Evolutionary conservation across 2,888 invertebrate species (phyloP).

Genomic region (Hipparchia semele): DNA sequence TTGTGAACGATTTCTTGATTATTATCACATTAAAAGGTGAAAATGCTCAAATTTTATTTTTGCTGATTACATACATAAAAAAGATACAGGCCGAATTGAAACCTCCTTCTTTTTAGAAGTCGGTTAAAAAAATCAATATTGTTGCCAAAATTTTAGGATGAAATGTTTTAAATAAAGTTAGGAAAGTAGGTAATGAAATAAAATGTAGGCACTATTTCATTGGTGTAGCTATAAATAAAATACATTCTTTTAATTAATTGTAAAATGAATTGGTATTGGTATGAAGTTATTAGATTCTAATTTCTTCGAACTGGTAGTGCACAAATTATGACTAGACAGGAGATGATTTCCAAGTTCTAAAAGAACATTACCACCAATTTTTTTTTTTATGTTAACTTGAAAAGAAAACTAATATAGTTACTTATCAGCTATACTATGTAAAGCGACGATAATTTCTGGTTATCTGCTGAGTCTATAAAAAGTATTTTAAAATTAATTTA

Average conservation of each 20-base stretch:
- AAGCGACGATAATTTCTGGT: no score
- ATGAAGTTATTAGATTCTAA: no score
- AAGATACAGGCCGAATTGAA: not conserved
- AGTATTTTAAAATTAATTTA: no score
- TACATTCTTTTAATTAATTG: not conserved
- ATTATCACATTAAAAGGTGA: slow-evolving; percentile 14
- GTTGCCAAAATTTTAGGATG: slow-evolving; percentile 14
- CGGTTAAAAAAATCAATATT: slow-evolving; percentile 3
- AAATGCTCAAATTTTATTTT: slow-evolving; percentile 18
- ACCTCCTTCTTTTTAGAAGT: no score
- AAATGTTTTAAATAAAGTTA: not conserved
- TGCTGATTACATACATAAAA: slow-evolving; percentile 19
- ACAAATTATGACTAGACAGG: not conserved
- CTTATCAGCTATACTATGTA: no score
- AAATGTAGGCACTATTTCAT: not conserved
- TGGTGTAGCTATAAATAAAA: not conserved
- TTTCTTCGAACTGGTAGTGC: not conserved
- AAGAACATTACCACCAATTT: no score
- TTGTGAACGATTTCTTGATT: slow-evolving; percentile 26
- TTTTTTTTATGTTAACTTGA: no score
- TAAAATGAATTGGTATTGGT: no score
- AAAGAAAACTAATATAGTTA: no score
- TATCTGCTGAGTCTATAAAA: no score
- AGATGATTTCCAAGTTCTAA: not conserved
- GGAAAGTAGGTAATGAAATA: no score